phyloP scores from a whole-genome alignment of 1,140 invertebrate genomes.

The Eurosta solidaginis region DNA sequence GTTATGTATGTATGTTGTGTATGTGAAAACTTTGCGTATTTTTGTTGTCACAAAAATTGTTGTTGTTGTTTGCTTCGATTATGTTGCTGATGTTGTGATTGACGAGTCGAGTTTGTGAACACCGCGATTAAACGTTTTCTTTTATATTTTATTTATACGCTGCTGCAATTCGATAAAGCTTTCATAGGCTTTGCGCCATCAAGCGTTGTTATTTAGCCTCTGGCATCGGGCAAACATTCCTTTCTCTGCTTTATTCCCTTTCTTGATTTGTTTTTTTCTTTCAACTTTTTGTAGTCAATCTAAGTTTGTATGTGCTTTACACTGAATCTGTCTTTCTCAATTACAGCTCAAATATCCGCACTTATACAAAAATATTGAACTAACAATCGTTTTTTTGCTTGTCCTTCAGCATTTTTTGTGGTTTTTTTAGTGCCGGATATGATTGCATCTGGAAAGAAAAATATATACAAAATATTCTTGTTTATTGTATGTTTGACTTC shows the following conservation, averaged over 20 bases:
- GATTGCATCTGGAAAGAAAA: too few relatives aligned
- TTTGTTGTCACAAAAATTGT: background rate
- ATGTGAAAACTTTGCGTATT: background rate
- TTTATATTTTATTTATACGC: too few relatives aligned
- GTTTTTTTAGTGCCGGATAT: background rate
- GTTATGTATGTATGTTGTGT: background rate
- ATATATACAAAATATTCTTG: too few relatives aligned
- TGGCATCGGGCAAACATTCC: background rate
- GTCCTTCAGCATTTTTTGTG: background rate
- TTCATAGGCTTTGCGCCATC: background rate
- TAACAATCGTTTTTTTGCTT: background rate
- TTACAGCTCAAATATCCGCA: background rate
- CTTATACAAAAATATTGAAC: background rate
- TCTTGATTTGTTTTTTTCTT: background rate
- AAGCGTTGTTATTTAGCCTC: background rate
- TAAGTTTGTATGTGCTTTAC: background rate
- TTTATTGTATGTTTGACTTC: too few relatives aligned
- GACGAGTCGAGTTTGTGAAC: too few relatives aligned
- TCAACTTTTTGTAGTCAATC: background rate
- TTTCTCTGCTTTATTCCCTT: background rate
- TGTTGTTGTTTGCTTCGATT: background rate
- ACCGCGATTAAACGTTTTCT: too few relatives aligned
- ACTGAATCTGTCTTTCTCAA: too few relatives aligned
- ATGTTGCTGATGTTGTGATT: background rate
- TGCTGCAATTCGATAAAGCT: background rate